Conservation (phyloP, 2,888 invertebrate genomes). For the Lasioglossum villosulum region DNA sequence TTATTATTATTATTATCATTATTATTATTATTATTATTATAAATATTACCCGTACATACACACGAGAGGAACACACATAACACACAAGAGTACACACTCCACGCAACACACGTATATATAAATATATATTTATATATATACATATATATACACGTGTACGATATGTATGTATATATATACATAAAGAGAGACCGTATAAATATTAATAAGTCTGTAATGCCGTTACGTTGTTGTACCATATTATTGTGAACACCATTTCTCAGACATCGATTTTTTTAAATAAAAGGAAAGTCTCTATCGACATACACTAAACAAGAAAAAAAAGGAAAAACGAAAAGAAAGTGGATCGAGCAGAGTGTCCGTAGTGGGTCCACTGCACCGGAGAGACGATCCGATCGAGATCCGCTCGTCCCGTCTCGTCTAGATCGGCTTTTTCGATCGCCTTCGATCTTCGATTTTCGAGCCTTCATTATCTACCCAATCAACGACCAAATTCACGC, state of each 20-base stretch:
- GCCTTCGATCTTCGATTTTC: too few species aligned
- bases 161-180: slow-evolving; percentile 39
- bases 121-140: slow-evolving; percentile 45
- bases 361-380: slow-evolving; percentile 47
- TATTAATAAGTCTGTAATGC: slow-evolving; percentile 76
- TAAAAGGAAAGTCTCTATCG: slow-evolving; percentile 77
- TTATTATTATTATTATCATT: slow-evolving; percentile 32
- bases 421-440: not conserved
- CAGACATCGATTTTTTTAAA: slow-evolving; percentile 83
- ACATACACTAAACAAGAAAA: slow-evolving; percentile 52
- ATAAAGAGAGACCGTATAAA: slow-evolving; percentile 61
- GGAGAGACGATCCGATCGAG: slow-evolving; percentile 28
- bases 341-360: slow-evolving; percentile 49
- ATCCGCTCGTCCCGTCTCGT: not conserved
- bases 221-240: slow-evolving; percentile 82
- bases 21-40: slow-evolving; percentile 15
- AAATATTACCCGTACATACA: not conserved
- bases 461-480: not conserved
- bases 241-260: slow-evolving; percentile 84
- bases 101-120: slow-evolving; percentile 31
- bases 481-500: not conserved
- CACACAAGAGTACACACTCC: not conserved
- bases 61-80: not conserved
- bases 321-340: slow-evolving; percentile 41
- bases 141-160: slow-evolving; percentile 36